phyloP scores from a whole-genome alignment of 2,888 invertebrate genomes.

The Phengaris arion region DNA sequence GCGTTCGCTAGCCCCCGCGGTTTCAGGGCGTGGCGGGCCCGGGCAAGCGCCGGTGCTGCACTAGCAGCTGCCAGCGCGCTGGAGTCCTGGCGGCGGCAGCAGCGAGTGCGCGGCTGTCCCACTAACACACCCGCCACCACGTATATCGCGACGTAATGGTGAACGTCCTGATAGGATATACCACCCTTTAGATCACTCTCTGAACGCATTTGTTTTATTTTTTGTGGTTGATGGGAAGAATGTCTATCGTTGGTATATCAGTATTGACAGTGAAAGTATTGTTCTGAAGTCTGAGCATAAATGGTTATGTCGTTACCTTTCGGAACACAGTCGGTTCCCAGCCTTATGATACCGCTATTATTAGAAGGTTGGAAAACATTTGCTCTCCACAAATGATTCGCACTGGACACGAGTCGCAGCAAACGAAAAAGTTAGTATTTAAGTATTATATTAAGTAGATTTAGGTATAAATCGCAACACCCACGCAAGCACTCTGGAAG shows the following conservation, averaged over 20 bases:
- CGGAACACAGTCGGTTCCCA: too few relatives aligned
- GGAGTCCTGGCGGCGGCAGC: constrained; percentile 23
- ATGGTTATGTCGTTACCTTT: too few relatives aligned
- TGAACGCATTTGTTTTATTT: constrained; percentile 9
- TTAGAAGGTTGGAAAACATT: too few relatives aligned
- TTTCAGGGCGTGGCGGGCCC: constrained; percentile 5
- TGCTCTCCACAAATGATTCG: too few relatives aligned
- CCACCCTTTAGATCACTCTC: constrained; percentile 7
- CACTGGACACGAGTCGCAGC: too few relatives aligned
- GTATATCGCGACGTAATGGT: constrained; percentile 28
- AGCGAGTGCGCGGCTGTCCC: constrained; percentile 11
- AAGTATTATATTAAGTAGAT: too few relatives aligned
- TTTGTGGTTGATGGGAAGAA: not conserved
- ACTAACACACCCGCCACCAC: constrained; percentile 23
- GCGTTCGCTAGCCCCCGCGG: not conserved
- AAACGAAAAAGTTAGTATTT: too few relatives aligned
- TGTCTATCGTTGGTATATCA: too few relatives aligned
- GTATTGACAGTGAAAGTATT: too few relatives aligned
- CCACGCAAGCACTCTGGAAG: constrained; percentile 10
- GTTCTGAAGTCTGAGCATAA: too few relatives aligned
- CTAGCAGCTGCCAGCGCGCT: constrained; percentile 20
- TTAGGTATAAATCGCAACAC: constrained; percentile 8
- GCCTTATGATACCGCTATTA: too few relatives aligned
- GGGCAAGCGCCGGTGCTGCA: not conserved
- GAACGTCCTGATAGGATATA: constrained; percentile 26